Evolutionary conservation across 2,797 vertebrate genomes (phyloP).

Genomic region (Nyctibius grandis): DNA sequence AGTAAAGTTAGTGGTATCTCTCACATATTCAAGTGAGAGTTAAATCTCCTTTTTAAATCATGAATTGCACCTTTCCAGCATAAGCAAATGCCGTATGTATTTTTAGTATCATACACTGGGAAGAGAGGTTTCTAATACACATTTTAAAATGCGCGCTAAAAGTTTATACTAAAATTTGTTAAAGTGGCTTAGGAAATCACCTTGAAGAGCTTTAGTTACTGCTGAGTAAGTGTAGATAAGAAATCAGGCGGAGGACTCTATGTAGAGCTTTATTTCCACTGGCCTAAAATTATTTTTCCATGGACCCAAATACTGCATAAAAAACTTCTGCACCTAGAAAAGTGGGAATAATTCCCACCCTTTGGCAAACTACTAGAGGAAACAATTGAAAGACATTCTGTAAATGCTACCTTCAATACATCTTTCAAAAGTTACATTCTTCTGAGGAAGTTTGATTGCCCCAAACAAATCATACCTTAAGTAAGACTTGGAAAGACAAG

Average conservation of each 20-base stretch:
- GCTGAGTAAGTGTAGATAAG: neutral
- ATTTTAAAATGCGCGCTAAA: neutral
- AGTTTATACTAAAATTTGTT: neutral
- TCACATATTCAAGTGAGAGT: neutral
- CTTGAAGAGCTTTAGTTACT: neutral
- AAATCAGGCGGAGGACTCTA: neutral
- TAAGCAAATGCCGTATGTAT: neutral
- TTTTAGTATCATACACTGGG: neutral
- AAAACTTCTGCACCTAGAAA: neutral
- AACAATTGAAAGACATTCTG: neutral
- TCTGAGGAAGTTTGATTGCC: neutral
- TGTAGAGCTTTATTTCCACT: neutral
- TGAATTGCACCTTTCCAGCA: neutral
- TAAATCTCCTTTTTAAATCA: neutral
- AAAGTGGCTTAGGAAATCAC: neutral
- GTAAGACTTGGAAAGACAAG: neutral
- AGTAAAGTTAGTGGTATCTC: neutral
- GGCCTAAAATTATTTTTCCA: neutral
- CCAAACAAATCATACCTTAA: neutral
- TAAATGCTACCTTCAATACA: neutral
- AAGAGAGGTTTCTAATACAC: neutral
- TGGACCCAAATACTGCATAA: neutral
- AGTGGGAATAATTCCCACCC: neutral
- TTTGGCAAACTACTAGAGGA: neutral
- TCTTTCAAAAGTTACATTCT: neutral